Base-by-base conservation (phyloP, 2,113 vertebrate species). In the Cinclus cinclus region DNA sequence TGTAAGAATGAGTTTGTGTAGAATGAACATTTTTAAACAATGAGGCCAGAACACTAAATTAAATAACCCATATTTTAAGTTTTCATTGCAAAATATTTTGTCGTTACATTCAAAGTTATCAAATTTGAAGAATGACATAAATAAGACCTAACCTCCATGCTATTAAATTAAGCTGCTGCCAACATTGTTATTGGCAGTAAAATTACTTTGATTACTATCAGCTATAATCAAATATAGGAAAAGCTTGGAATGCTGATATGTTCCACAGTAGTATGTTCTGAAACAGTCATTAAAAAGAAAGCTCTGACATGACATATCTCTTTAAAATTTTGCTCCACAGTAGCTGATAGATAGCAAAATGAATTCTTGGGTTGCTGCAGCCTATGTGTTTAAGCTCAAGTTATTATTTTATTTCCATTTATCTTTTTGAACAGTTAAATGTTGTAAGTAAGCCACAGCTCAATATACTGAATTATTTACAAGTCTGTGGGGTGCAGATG, bases 151-250 rank as follows among this genome's bases (percentile, higher is more conserved):
- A 92, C 95, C 82, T 97, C 73, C 90, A 64, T 83, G 94, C 96
- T 96, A 97, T 98, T 96, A 96, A 96, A 92, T 96, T 88, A 94
- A 96, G 76, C 63, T 16, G 20, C 96, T 97, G 95, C 96, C 95
- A 96, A 95, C 71, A 1, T 77, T 98, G 98, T 98, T 98, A 89
- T 98, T 98, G 98, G 98, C 98, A 98, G 95, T 41, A 94, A 96
- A 94, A 97, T 96, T 92, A 78, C 96, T 94, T 96, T 95, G 98
- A 98, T 97, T 94, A 91, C 55, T 98, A 98, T 98, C 98, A 94
- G 91, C 95, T 95, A 56, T 98, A 98, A 98, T 98, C 98, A 98
- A 98, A 98, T 98, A 97, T 78, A 96, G 97, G 75, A 97, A 96
- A 98, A 83, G 85, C 93, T 91, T 89, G 97, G 97, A 97, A 97